Percentiles rank a stretch among this genome's conserved stretches.
Conservation (phyloP, 2,888 invertebrate genomes). For the Mythimna pallens region DNA sequence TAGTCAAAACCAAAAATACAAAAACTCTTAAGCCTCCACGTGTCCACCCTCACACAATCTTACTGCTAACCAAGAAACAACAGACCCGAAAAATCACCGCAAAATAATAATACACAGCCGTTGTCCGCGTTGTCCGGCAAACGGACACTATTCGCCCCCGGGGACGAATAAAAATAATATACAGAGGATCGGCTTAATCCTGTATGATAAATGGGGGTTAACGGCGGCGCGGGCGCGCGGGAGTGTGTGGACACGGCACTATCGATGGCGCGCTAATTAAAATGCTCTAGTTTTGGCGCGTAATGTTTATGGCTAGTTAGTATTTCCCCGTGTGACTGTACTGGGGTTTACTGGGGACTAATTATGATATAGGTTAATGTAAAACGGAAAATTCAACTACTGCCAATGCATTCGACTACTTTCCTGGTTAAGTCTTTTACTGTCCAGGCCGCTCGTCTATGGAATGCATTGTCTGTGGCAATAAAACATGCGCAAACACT, state of each 20-base stretch:
- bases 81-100: slow-evolving; percentile 52
- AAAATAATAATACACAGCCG: slow-evolving; percentile 59
- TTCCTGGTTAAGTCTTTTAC: too few species aligned
- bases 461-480: too few species aligned
- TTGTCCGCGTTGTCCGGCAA: slow-evolving; percentile 66
- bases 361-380: slow-evolving; percentile 7
- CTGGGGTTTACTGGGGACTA: not conserved
- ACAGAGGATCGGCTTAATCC: slow-evolving; percentile 83
- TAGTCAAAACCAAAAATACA: not conserved
- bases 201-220: slow-evolving; percentile 82
- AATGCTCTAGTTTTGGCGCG: slow-evolving; percentile 46
- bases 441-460: too few species aligned
- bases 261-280: slow-evolving; percentile 57
- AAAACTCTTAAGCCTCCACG: not conserved
- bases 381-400: not conserved
- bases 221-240: slow-evolving; percentile 57
- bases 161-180: slow-evolving; percentile 85
- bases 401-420: too few species aligned
- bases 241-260: slow-evolving; percentile 55
- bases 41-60: slow-evolving; percentile 24
- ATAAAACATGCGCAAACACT: too few species aligned
- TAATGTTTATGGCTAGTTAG: slow-evolving; percentile 23
- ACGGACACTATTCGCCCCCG: slow-evolving; percentile 78
- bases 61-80: slow-evolving; percentile 28
- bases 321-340: slow-evolving; percentile 4